A percentile compares a stretch with the other conserved stretches of the same genome.
phyloP scores from a whole-genome alignment of 1,140 invertebrate species.

The Triops cancriformis region DNA sequence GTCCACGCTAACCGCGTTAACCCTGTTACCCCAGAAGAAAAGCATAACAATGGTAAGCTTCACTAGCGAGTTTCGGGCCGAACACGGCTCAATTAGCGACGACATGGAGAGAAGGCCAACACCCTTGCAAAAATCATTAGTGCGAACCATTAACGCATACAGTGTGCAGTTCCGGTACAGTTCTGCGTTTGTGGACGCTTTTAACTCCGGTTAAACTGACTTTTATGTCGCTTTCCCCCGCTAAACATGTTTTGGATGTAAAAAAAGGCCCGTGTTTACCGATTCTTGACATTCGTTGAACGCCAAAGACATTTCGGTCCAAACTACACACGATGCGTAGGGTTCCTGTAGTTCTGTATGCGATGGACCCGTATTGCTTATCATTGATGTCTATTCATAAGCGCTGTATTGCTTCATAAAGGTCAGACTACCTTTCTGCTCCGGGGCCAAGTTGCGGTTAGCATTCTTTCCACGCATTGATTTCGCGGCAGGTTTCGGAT shows the following conservation, averaged over 20 bases:
- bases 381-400: background rate
- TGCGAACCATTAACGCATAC: background rate
- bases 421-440: background rate
- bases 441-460: background rate
- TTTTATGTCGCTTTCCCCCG: too few relatives aligned
- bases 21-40: background rate
- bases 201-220: too few relatives aligned
- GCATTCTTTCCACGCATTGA: slow-evolving; percentile 2
- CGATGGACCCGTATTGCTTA: background rate
- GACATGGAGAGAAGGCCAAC: background rate
- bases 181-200: too few relatives aligned
- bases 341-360: too few relatives aligned
- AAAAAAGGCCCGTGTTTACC: too few relatives aligned
- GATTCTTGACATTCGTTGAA: too few relatives aligned
- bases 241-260: too few relatives aligned
- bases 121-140: background rate
- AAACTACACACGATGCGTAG: too few relatives aligned
- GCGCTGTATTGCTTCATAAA: background rate
- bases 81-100: background rate
- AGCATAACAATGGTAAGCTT: background rate
- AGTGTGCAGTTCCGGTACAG: background rate
- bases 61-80: background rate
- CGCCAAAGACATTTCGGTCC: too few relatives aligned
- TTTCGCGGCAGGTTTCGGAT: background rate
- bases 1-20: background rate